These are phyloP conservation scores for Epicampocera succincta DNA, from an alignment of 2,888 invertebrate species.

Conservation along the genomic window DNA sequence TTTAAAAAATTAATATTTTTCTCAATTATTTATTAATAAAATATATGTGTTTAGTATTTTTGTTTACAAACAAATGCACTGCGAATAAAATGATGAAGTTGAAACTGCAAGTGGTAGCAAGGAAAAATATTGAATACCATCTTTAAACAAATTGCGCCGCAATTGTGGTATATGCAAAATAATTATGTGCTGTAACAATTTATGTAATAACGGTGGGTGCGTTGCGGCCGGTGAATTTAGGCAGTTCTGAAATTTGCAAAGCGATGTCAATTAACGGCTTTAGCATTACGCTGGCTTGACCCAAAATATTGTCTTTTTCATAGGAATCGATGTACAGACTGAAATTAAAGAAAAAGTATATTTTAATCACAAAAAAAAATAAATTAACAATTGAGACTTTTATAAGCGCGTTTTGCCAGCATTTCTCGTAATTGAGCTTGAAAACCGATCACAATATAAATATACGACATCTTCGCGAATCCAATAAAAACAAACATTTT, in stretches of 20 bases:
- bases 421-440: too few relatives aligned
- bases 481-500: too few relatives aligned
- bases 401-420: too few relatives aligned
- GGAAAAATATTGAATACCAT: constrained; percentile 35
- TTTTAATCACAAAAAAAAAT: background rate
- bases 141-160: constrained; percentile 40
- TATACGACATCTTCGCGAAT: too few relatives aligned
- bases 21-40: constrained; percentile 38
- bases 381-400: too few relatives aligned
- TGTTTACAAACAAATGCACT: constrained; percentile 69
- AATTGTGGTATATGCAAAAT: constrained; percentile 13
- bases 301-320: constrained; percentile 87
- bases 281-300: constrained; percentile 88
- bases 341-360: constrained; percentile 53
- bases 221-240: constrained; percentile 92
- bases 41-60: constrained; percentile 54
- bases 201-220: constrained; percentile 98
- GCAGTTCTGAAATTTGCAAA: constrained; percentile 90
- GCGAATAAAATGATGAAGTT: constrained; percentile 46
- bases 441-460: too few relatives aligned
- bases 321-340: constrained; percentile 96
- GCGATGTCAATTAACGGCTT: constrained; percentile 95
- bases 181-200: constrained; percentile 14
- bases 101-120: constrained; percentile 42
- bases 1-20: constrained; percentile 64